Base-by-base conservation (phyloP, 1,140 invertebrate species). In the Drosophila willistoni region DNA sequence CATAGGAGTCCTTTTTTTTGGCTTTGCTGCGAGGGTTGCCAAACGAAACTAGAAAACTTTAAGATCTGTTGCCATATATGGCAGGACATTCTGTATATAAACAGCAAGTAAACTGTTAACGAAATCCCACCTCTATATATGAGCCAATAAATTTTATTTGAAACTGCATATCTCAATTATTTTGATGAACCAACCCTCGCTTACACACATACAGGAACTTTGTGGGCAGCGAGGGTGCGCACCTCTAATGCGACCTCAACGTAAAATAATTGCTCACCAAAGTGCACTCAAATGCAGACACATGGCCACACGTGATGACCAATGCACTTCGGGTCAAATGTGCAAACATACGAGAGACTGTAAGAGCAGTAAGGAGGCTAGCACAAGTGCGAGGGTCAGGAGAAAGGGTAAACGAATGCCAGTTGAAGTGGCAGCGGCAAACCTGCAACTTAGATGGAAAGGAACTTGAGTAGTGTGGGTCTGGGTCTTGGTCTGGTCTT, bases 241-340 rank as follows among this genome's bases (percentile, higher is more conserved):
- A 83, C 78, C 84, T 87, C 83, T 84, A 89, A 90, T 90, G 85
- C 76, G 85, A 89, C 85, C 84, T 89, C 84, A 90, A 89, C 85
- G 81, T 90, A 89, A 89, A 89, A 89, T 89, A 89, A 89, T 89
- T 89, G 84, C 84, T 89, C 85, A 90, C 84, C 84, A 81, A 89
- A 90, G 84, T 84, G 85, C 84, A 90, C 85, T 90, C 85, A 90
- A 89, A 89, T 84, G 85, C 84, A 90, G 85, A 89, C 84, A 90
- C 84, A 89, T 87, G 77, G 83, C 79, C 84, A 83, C 83, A 87
- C 84, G 83, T 87, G 83, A 87, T 87, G 83, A 89, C 83, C 83
- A 87, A 89, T 89, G 83, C 83, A 87, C 83, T 87, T 87, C 80
- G 86, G 83, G 83, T 87, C 83, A 87, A 87, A 86, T 79, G 83